These are phyloP conservation scores for Myopa tessellatipennis DNA, from an alignment of 2,888 invertebrate genomes.

Conservation along the genomic window DNA sequence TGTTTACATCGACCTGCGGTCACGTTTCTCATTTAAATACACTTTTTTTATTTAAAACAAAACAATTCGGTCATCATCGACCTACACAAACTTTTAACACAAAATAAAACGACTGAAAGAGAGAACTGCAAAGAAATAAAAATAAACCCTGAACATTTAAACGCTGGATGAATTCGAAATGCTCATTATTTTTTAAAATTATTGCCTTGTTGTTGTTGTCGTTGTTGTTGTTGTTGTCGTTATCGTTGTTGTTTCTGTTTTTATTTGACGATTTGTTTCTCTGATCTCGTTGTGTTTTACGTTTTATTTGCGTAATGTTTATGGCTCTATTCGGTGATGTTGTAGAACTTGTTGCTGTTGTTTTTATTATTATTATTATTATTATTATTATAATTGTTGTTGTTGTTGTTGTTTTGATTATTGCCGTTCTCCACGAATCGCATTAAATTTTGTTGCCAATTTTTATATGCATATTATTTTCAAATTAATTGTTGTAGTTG, in stretches of 20 bases:
- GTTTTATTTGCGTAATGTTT: too few species aligned
- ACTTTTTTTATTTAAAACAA: background rate
- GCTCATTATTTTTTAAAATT: constrained; percentile 3
- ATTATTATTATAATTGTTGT: background rate
- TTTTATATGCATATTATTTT: background rate
- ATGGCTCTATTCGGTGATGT: too few species aligned
- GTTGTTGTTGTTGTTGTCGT: background rate
- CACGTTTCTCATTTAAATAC: constrained; percentile 3
- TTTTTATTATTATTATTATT: background rate
- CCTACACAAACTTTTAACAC: background rate
- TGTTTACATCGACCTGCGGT: background rate
- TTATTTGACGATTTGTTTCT: too few species aligned
- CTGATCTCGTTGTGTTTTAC: background rate
- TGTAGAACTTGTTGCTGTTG: background rate
- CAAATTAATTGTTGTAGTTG: too few species aligned
- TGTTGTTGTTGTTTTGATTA: background rate
- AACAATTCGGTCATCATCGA: background rate
- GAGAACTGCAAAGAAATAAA: too few species aligned
- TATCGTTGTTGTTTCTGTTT: background rate
- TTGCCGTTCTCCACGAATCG: background rate
- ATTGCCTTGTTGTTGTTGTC: background rate
- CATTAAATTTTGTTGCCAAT: background rate
- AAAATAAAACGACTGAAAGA: too few species aligned
- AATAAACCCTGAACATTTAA: too few species aligned
- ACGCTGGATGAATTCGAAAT: background rate